Evolutionary conservation across 2,888 invertebrate genomes (phyloP).

Genomic region (Drosophila sordidula): DNA sequence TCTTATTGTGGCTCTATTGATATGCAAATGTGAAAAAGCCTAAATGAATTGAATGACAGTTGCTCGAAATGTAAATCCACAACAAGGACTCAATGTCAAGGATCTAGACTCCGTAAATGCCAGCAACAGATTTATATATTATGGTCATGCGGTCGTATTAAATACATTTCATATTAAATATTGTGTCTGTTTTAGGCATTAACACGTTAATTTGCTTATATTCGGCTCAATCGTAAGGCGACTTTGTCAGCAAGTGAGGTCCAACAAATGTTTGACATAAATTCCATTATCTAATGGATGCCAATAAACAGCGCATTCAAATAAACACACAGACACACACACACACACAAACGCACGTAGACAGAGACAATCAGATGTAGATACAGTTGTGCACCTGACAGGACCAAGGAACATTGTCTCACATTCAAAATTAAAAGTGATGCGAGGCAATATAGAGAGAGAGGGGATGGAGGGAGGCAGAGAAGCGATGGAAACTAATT

Average conservation of each 20-base stretch:
- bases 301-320: slow-evolving; percentile 63
- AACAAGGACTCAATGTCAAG: slow-evolving; percentile 3
- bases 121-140: neutral
- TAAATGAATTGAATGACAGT: slow-evolving; percentile 48
- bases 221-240: neutral
- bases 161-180: slow-evolving; percentile 21
- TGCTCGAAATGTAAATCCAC: slow-evolving; percentile 31
- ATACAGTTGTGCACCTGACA: slow-evolving; percentile 68
- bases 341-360: neutral
- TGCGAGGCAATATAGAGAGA: slow-evolving; percentile 37
- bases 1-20: slow-evolving; percentile 36
- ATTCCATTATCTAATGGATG: slow-evolving; percentile 79
- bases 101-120: neutral
- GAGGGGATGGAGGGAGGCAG: neutral
- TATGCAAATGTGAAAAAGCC: slow-evolving; percentile 44
- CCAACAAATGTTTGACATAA: slow-evolving; percentile 65
- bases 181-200: slow-evolving; percentile 7
- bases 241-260: slow-evolving; percentile 20
- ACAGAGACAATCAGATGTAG: slow-evolving; percentile 48
- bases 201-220: slow-evolving; percentile 14
- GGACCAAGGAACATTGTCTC: slow-evolving; percentile 62
- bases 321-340: slow-evolving; percentile 14
- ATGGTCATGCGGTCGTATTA: neutral
- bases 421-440: slow-evolving; percentile 73
- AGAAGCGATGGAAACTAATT: slow-evolving; percentile 63